These are phyloP conservation scores for Trachelus iudaicus DNA, from an alignment of 2,888 invertebrate species.

Conservation along the genomic window DNA sequence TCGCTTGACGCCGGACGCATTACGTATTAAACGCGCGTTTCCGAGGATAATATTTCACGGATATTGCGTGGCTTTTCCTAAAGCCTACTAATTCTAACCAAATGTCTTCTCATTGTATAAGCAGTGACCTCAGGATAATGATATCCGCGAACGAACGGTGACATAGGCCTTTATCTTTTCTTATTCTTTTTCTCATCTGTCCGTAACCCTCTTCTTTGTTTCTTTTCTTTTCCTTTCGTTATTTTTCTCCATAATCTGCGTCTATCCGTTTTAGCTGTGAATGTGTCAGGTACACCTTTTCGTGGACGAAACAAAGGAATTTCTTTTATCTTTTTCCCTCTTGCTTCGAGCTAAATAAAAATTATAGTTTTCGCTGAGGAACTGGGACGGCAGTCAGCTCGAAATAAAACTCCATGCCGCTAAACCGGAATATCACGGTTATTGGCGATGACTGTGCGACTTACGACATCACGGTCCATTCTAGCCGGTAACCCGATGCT, in stretches of 20 bases:
- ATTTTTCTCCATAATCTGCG: neutral
- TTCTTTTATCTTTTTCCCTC: neutral
- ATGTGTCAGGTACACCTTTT: neutral
- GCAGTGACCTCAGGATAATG: neutral
- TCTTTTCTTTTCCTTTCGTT: neutral
- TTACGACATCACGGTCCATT: neutral
- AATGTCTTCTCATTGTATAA: slow-evolving; percentile 11
- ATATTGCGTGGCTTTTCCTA: slow-evolving; percentile 10
- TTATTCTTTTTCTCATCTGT: neutral
- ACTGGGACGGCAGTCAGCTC: neutral
- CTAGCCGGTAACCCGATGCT: neutral
- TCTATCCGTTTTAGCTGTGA: neutral
- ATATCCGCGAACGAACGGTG: neutral
- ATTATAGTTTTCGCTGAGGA: neutral
- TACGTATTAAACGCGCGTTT: neutral
- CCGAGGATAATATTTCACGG: slow-evolving; percentile 20
- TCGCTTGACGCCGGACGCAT: neutral
- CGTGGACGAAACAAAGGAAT: neutral
- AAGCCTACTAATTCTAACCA: neutral
- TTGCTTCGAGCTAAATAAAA: neutral
- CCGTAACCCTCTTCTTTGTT: neutral
- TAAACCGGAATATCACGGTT: neutral
- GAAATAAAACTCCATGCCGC: neutral
- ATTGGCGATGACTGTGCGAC: neutral
- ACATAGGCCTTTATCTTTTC: slow-evolving; percentile 11